Base-by-base conservation (phyloP, 2,888 invertebrate genomes). In the Drosophila bunnanda region DNA sequence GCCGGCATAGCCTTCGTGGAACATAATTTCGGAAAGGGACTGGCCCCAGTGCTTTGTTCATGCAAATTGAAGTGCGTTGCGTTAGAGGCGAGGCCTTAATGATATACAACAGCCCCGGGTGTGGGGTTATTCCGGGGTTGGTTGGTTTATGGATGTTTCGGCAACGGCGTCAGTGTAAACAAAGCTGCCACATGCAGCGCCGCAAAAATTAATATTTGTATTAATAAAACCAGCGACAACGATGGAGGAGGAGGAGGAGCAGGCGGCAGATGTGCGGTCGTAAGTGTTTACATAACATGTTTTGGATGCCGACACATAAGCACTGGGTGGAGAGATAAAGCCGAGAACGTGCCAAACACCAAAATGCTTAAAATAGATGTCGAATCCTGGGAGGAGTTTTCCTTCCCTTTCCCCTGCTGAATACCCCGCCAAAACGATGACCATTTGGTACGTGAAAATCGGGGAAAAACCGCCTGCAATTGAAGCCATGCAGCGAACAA, bases 131-230 rank as follows among this genome's bases (percentile, higher is more conserved):
- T 17, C 48, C 41, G 15, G 32, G 50, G n/a, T n/a, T n/a, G 32
- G 32, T 34, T 34, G 50, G 22, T 52, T 52, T 52, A 52, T 48
- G 54, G 50, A 22, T 46, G 56, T 28, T 17, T 41, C 57, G 67
- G 68, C 80, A 61, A 73, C 76, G 84, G 82, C 79, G 82, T 87
- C 82, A 81, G 66, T 79, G 85, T 89, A 87, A 89, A 89, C 83
- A 83, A 72, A 61, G 43, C 77, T 74, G 89, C 89, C 89, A 81
- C 89, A 83, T 83, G 85, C 79, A 89, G 88, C 62, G 85, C 88
- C 85, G 70, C 89, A 83, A 89, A 89, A 83, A 83, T 83, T 89
- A 83, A 83, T 83, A 83, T 83, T 89, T 83, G 89, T 89, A 89
- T 83, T 89, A 83, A 83, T 89, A 83, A 83, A 83, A 84, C 79